A percentile compares a stretch with the other conserved stretches of the same genome.
Evolutionary conservation across 2,797 vertebrate species (phyloP).

Genomic region (Spinus olivaceus): DNA sequence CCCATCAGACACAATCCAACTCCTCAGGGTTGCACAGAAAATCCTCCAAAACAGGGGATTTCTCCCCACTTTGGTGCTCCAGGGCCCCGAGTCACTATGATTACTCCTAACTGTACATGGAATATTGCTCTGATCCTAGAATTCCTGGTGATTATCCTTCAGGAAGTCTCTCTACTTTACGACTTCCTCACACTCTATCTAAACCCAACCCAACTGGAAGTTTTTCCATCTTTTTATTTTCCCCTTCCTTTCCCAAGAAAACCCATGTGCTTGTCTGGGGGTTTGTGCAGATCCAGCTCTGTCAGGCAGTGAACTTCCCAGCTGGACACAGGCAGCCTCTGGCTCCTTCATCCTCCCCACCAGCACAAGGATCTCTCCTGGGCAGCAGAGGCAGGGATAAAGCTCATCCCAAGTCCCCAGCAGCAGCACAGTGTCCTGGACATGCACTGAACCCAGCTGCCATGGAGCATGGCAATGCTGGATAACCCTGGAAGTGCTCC

Average conservation of each 20-base stretch:
- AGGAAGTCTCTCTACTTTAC: background rate
- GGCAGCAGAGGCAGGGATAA: too few species aligned
- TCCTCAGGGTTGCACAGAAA: background rate
- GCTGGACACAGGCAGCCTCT: background rate
- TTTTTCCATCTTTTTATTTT: background rate
- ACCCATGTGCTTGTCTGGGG: accelerated
- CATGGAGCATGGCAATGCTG: accelerated
- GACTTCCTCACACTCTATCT: background rate
- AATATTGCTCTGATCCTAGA: background rate
- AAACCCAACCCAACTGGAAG: background rate
- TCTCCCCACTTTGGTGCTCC: background rate
- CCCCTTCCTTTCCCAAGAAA: background rate
- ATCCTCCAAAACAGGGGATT: background rate
- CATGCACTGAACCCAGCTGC: accelerated
- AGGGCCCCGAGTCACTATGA: background rate
- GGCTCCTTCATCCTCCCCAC: background rate
- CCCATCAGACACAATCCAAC: accelerated
- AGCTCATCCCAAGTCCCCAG: background rate
- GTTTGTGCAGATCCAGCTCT: background rate
- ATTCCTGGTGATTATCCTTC: background rate
- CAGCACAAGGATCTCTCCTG: background rate
- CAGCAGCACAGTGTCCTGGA: background rate
- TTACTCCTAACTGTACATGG: background rate
- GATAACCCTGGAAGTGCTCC: background rate
- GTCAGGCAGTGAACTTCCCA: background rate